Conservation (phyloP, 2,113 vertebrate genomes). For the Piliocolobus tephrosceles region DNA sequence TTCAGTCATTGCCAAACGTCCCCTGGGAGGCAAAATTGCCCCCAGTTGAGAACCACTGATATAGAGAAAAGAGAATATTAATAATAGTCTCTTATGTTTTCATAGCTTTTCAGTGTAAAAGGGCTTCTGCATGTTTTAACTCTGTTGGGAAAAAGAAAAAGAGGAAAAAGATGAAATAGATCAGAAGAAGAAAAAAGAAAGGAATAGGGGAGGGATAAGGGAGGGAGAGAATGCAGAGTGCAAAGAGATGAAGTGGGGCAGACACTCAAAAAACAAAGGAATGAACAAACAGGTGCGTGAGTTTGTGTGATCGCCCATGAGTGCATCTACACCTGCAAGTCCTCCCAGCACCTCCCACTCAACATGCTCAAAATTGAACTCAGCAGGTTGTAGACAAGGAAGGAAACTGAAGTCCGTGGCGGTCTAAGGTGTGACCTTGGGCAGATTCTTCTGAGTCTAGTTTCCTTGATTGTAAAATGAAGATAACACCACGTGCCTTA, state of each 20-base stretch:
- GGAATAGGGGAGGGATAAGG: not conserved
- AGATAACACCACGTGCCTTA: not conserved
- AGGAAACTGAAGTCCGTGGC: not conserved
- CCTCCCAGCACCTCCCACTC: not conserved
- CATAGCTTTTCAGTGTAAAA: conserved; percentile 7
- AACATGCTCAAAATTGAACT: not conserved
- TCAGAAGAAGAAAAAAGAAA: not conserved
- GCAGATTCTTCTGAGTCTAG: not conserved
- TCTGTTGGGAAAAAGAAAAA: not conserved
- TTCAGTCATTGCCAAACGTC: not conserved
- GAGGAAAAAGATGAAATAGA: not conserved
- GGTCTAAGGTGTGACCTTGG: not conserved
- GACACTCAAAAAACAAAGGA: not conserved
- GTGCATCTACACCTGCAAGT: rapidly evolving
- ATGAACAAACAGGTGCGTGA: not conserved
- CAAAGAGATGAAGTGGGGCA: not conserved
- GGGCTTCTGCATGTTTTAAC: not conserved
- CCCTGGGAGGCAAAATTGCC: not conserved
- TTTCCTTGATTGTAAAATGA: not conserved
- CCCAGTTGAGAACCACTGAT: not conserved
- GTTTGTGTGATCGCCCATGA: not conserved
- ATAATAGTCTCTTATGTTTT: not conserved
- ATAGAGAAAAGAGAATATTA: not conserved
- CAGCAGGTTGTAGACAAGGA: not conserved
- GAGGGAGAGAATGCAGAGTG: not conserved